These are phyloP conservation scores for Gallinago jamesoni DNA, from an alignment of 2,113 vertebrate genomes.

Conservation along the genomic window DNA sequence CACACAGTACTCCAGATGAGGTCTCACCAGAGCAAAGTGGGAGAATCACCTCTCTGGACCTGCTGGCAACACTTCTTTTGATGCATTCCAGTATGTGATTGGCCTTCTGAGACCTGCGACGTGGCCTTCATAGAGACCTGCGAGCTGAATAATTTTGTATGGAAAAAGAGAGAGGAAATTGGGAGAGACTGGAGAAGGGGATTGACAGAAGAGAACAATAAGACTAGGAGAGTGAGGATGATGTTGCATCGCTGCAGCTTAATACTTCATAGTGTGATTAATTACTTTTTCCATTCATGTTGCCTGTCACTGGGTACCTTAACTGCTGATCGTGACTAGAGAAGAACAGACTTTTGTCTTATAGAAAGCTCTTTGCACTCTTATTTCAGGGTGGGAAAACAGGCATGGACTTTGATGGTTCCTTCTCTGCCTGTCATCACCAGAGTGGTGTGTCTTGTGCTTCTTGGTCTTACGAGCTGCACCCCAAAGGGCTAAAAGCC, in stretches of 20 bases:
- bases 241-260: not conserved
- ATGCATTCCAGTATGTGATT: too few species aligned
- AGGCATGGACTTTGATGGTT: not conserved
- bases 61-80: too few species aligned
- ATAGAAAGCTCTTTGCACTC: not conserved
- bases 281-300: not conserved
- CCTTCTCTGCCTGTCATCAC: not conserved
- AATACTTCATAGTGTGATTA: not conserved
- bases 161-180: not conserved
- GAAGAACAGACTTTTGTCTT: not conserved
- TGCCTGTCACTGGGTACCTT: not conserved
- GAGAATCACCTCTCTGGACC: too few species aligned
- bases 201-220: not conserved
- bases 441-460: accelerated
- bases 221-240: not conserved
- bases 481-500: not conserved
- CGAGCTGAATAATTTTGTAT: not conserved
- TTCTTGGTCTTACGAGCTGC: not conserved
- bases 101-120: too few species aligned
- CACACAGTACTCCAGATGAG: too few species aligned
- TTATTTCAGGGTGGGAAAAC: not conserved
- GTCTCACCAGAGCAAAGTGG: too few species aligned
- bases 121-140: not conserved
- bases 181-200: not conserved
- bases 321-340: not conserved